Evolutionary conservation across 2,888 invertebrate genomes (phyloP).

Genomic region (Trissoscelio sp.): DNA sequence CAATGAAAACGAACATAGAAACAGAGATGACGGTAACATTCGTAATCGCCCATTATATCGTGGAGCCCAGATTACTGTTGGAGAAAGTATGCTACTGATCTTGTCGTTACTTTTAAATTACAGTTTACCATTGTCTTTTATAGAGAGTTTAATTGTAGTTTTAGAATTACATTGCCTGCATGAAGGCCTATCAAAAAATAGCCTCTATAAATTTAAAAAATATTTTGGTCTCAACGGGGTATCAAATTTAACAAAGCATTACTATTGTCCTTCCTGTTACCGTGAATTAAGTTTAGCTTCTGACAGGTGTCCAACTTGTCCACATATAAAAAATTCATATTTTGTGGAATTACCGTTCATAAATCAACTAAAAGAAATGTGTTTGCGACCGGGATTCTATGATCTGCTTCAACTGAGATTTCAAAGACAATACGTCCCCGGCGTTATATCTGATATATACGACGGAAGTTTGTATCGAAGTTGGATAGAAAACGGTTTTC

Average conservation of each 20-base stretch:
- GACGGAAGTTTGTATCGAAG: constrained; percentile 17
- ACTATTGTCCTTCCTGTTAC: constrained; percentile 10
- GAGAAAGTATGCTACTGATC: constrained; percentile 42
- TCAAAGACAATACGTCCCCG: constrained; percentile 19
- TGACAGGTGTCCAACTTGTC: background rate
- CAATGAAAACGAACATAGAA: background rate
- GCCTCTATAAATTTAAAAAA: constrained; percentile 49
- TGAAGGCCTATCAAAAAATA: constrained; percentile 28
- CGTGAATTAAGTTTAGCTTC: background rate
- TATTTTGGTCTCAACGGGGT: constrained; percentile 5
- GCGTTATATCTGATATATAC: constrained; percentile 39
- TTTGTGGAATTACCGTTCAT: constrained; percentile 35
- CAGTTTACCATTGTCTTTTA: background rate
- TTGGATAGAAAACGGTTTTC: background rate
- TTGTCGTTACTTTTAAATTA: constrained; percentile 29
- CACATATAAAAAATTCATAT: constrained; percentile 3
- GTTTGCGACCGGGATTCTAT: constrained; percentile 7
- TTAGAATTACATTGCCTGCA: constrained; percentile 49
- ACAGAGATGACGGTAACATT: background rate
- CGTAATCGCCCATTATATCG: constrained; percentile 18
- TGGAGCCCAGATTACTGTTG: constrained; percentile 26
- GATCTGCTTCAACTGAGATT: constrained; percentile 39
- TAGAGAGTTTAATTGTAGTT: constrained; percentile 2
- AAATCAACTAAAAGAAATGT: constrained; percentile 53
- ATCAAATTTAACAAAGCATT: constrained; percentile 24